Evolutionary conservation across 2,113 vertebrate genomes (phyloP).

Genomic region (Melanostigma gelatinosum): DNA sequence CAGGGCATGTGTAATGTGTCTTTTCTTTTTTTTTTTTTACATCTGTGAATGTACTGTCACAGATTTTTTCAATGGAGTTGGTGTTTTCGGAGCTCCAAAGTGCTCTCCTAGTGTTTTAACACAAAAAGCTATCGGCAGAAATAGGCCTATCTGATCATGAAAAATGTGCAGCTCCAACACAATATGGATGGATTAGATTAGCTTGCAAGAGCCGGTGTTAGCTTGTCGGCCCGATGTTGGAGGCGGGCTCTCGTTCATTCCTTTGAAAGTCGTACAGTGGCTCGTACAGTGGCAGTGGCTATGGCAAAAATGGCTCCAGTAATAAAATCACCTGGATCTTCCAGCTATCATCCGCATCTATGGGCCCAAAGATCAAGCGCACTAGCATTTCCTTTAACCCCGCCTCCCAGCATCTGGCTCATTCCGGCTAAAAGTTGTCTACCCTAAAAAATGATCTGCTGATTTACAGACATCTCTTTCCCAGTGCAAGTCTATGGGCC

Average conservation of each 20-base stretch:
- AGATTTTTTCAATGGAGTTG: constrained; percentile 7
- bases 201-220: not conserved
- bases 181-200: not conserved
- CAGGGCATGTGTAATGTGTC: constrained; percentile 40
- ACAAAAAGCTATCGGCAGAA: not conserved
- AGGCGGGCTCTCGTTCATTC: not conserved
- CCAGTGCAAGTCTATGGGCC: not conserved
- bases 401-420: not conserved
- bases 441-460: not conserved
- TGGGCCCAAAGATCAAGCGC: not conserved
- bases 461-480: not conserved
- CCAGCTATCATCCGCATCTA: not conserved
- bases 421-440: not conserved
- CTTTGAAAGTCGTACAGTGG: not conserved
- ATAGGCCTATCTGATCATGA: not conserved
- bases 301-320: not conserved
- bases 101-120: not conserved
- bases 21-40: not conserved
- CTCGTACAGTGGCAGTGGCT: too few species aligned
- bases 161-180: not conserved
- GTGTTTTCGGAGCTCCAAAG: constrained; percentile 1
- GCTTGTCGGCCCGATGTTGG: not conserved
- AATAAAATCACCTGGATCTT: not conserved
- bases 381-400: not conserved
- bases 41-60: not conserved